These are phyloP conservation scores for Atractosteus spatula DNA, from an alignment of 2,113 vertebrate genomes.

Conservation along the genomic window DNA sequence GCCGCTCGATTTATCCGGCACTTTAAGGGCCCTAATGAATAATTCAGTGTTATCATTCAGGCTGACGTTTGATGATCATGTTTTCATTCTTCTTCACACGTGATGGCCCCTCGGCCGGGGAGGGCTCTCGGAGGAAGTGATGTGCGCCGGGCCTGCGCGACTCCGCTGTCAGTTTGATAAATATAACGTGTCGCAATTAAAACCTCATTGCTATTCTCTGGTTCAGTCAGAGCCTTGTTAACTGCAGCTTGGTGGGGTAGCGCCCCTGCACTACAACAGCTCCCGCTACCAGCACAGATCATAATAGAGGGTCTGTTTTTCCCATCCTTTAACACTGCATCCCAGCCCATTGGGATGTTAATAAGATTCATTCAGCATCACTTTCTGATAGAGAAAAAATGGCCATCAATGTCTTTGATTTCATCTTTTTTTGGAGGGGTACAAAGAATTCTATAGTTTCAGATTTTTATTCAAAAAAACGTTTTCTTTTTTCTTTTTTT, in stretches of 20 bases:
- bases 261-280: slow-evolving; percentile 53
- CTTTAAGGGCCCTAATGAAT: slow-evolving; percentile 83
- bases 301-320: slow-evolving; percentile 71
- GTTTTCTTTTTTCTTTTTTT: slow-evolving; percentile 46
- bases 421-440: slow-evolving; percentile 62
- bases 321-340: slow-evolving; percentile 74
- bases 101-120: slow-evolving; percentile 64
- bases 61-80: slow-evolving; percentile 68
- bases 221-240: slow-evolving; percentile 83
- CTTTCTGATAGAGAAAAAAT: slow-evolving; percentile 79
- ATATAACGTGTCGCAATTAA: slow-evolving; percentile 97
- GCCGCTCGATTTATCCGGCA: slow-evolving; percentile 71
- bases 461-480: slow-evolving; percentile 65
- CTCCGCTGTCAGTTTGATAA: slow-evolving; percentile 87
- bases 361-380: slow-evolving; percentile 86
- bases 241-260: slow-evolving; percentile 77
- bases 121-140: slow-evolving; percentile 74
- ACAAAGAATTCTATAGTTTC: slow-evolving; percentile 85
- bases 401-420: slow-evolving; percentile 87
- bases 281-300: slow-evolving; percentile 68
- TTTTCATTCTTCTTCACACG: slow-evolving; percentile 77
- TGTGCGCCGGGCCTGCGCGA: slow-evolving; percentile 61
- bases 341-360: slow-evolving; percentile 83
- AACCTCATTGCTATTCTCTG: slow-evolving; percentile 84
- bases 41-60: slow-evolving; percentile 89